phyloP scores from a whole-genome alignment of 2,797 vertebrate species.

The Girardinus metallicus region DNA sequence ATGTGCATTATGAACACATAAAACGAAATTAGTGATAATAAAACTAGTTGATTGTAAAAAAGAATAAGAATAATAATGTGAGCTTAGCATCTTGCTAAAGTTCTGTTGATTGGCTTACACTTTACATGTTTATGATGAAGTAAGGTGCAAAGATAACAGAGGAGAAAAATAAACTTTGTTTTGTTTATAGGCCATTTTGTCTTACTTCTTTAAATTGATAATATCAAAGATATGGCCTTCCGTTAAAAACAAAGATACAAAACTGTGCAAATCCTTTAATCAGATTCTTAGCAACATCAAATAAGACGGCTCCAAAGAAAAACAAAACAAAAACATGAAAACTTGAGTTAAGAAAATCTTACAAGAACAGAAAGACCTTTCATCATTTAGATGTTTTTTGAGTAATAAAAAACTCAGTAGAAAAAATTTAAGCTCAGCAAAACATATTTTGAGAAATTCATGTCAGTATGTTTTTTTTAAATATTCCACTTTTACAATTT shows the following conservation, averaged over 20 bases:
- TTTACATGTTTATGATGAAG: neutral
- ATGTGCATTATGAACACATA: neutral
- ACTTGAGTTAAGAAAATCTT: neutral
- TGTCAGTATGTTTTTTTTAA: neutral
- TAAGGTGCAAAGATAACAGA: neutral
- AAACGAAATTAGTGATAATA: neutral
- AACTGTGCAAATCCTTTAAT: neutral
- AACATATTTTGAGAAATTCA: neutral
- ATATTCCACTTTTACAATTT: constrained; percentile 10
- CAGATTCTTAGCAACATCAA: neutral
- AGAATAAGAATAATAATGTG: neutral
- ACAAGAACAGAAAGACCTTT: neutral
- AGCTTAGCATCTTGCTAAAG: neutral
- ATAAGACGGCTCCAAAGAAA: neutral
- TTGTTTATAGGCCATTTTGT: too few relatives aligned
- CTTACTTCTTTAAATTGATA: neutral
- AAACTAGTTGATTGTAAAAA: neutral
- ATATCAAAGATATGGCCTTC: neutral
- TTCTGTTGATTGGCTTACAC: neutral
- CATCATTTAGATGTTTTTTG: neutral
- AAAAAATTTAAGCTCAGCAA: neutral
- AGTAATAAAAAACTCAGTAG: neutral
- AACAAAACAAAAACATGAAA: neutral
- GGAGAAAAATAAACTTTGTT: too few relatives aligned
- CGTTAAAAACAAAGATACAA: neutral